Evolutionary conservation across 2,797 vertebrate species (phyloP).

Genomic region (Myripristis jacobus): DNA sequence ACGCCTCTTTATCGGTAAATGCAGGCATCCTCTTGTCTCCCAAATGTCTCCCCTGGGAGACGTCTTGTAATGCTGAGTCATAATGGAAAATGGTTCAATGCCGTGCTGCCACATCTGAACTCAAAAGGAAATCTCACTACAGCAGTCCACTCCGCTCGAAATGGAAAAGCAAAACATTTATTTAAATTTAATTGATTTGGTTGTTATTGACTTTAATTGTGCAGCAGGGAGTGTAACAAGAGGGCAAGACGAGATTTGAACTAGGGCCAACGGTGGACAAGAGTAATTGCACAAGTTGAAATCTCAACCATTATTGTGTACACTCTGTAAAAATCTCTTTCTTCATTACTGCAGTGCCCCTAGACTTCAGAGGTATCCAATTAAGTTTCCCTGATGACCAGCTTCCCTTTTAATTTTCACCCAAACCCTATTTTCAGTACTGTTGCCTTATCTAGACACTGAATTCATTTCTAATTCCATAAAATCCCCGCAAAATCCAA

Average conservation of each 20-base stretch:
- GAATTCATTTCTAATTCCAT: slow-evolving; percentile 25
- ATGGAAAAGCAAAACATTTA: slow-evolving; percentile 52
- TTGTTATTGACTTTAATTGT: slow-evolving; percentile 59
- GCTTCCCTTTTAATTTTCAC: slow-evolving; percentile 54
- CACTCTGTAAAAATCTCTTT: slow-evolving; percentile 48
- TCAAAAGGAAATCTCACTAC: slow-evolving; percentile 29
- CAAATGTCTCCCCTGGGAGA: slow-evolving; percentile 29
- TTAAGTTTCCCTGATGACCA: slow-evolving; percentile 43
- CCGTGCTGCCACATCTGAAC: slow-evolving; percentile 19
- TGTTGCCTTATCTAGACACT: slow-evolving; percentile 36
- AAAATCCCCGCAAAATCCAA: slow-evolving; percentile 35
- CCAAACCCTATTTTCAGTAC: slow-evolving; percentile 36
- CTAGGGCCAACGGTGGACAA: slow-evolving; percentile 55
- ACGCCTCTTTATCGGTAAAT: slow-evolving; percentile 57
- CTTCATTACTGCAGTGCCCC: slow-evolving; percentile 51
- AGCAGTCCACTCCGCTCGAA: slow-evolving; percentile 26
- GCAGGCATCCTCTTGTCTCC: slow-evolving; percentile 56
- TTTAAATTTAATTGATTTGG: slow-evolving; percentile 60
- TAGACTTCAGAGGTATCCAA: slow-evolving; percentile 31
- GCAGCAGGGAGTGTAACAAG: slow-evolving; percentile 45
- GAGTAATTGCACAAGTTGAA: slow-evolving; percentile 55
- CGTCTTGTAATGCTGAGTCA: slow-evolving; percentile 57
- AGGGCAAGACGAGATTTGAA: slow-evolving; percentile 40
- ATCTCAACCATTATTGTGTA: slow-evolving; percentile 51
- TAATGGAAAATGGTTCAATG: slow-evolving; percentile 29